Percentiles rank a stretch among this genome's conserved stretches.
Conservation (phyloP, 1,140 invertebrate genomes). For the Triops longicaudatus region DNA sequence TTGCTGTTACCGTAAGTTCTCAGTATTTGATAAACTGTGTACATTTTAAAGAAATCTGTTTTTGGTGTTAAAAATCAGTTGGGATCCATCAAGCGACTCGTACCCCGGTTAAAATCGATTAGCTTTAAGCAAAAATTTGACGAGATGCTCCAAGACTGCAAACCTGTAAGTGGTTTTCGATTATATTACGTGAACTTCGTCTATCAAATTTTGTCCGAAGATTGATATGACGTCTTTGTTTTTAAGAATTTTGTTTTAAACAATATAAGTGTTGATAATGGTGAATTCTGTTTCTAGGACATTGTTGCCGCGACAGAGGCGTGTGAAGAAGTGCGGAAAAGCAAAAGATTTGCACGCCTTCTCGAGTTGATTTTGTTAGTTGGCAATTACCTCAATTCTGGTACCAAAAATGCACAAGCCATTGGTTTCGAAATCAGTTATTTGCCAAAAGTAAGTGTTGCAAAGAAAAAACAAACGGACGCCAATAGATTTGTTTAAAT, state of each 20-base stretch:
- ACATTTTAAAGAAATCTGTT: conserved; percentile 16
- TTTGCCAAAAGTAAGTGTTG: conserved; percentile 68
- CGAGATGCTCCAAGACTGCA: conserved; percentile 79
- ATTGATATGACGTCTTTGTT: conserved; percentile 1
- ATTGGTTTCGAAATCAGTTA: conserved; percentile 96
- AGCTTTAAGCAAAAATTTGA: conserved; percentile 78
- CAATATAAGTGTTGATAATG: conserved; percentile 26
- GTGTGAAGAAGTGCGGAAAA: conserved; percentile 86
- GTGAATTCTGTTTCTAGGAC: conserved; percentile 48
- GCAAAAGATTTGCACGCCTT: conserved; percentile 81
- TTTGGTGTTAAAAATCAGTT: conserved; percentile 44
- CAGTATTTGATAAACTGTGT: not conserved
- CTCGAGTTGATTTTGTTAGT: conserved; percentile 81
- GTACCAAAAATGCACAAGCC: conserved; percentile 83
- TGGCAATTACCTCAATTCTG: conserved; percentile 93
- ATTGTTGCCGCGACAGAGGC: conserved; percentile 90
- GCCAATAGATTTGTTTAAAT: not conserved
- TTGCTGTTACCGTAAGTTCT: conserved; percentile 73
- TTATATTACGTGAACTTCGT: not conserved
- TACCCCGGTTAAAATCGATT: conserved; percentile 77
- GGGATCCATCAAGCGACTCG: conserved; percentile 72
- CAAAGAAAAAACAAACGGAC: too few relatives aligned
- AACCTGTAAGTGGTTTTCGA: conserved; percentile 57
- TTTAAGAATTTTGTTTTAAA: not conserved
- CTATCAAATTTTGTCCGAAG: not conserved